Evolutionary conservation across 2,888 invertebrate species (phyloP), one percentile per base, ranked within the genome.

Genomic region (Euclidia mi): DNA sequence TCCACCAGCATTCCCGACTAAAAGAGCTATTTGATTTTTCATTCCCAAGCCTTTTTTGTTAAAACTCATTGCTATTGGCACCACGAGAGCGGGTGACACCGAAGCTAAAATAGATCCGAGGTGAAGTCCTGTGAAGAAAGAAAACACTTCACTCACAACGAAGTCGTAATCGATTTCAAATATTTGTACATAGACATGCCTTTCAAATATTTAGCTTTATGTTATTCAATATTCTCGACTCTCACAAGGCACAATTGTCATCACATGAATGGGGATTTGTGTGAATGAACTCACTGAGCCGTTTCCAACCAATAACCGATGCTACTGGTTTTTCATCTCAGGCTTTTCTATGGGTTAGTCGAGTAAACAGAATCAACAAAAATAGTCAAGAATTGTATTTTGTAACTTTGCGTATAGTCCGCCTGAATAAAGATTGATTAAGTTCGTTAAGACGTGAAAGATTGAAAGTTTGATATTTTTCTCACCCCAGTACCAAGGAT

Each of bases 61-160:
- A 17, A 99, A 93, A 31, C 96, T 95, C 82, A 98, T 96, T 37
- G 98, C 96, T 57, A 98, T 98, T 0, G 99, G 99, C 0, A 99
- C 99, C 3, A 99, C 97, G 2, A 99, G 98, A 1, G 99, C 99
- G 2, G 99, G 99, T 0, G 99, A 98, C 1, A 99, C 99, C 1
- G 99, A 99, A 0, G 98, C 97, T 50, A 98, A 94, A 45, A 98
- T 97, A 46, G 97, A 95, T 6, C 98, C 98, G 28, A 98, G 94
- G 65, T 98, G 96, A 51, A 98, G 95, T 31, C 95, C 96, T 96
- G 77, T 2, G 56, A 61, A 12, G 1, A 38, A 0, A 9, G 38
- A 34, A 35, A 56, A 40, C 20, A 25, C 20, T 25, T 25, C 20
- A 1, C 2, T 46, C 15, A 41, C 20, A 25, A 25, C 7, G 6